Evolutionary conservation across 2,797 vertebrate genomes (phyloP), one percentile per base, ranked within the genome.

Genomic region (Gambelia wislizenii): DNA sequence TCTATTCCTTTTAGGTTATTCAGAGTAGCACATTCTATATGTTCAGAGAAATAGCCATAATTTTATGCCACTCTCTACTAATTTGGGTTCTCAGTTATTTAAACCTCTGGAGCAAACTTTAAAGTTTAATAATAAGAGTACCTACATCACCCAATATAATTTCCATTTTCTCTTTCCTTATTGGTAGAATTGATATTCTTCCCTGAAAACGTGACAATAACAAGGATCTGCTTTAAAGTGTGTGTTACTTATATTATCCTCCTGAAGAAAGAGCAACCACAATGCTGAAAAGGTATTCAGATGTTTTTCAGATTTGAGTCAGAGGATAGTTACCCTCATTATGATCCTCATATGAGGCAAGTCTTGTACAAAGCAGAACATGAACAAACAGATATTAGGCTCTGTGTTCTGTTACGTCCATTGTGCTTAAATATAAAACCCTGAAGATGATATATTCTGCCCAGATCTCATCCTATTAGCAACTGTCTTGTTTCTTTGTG

Each of bases 81-180:
- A 93, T 89, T 93, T 95, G 93, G 64, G 93, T 95, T 95, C 87
- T 95, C 94, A 93, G 93, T 96, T 95, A 94, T 83, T 81, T 88
- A 91, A 4, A 82, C 74, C 94, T 91, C 91, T 81, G 42, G 91
- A 94, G 92, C 36, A 89, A 92, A 87, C 81, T 92, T 95, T 89
- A 87, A 90, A 94, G 4, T 91, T 95, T 72, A 81, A 70, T 90
- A 91, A 87, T 92, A 81, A 92, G 89, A 92, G 33, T 79, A 89
- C 79, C 85, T 76, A 36, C 47, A 80, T 79, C 39, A 83, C 56
- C 44, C 78, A 49, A 64, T 76, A 88, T 49, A 30, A 83, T 83
- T 76, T 75, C 70, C 42, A 64, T 88, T 75, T n/a, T 22, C n/a
- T 27, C 33, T 83, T 75, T 20, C 33, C 13, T 36, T 87, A 74